Conservation (phyloP, 2,113 vertebrate genomes). For the Myotis davidii region DNA sequence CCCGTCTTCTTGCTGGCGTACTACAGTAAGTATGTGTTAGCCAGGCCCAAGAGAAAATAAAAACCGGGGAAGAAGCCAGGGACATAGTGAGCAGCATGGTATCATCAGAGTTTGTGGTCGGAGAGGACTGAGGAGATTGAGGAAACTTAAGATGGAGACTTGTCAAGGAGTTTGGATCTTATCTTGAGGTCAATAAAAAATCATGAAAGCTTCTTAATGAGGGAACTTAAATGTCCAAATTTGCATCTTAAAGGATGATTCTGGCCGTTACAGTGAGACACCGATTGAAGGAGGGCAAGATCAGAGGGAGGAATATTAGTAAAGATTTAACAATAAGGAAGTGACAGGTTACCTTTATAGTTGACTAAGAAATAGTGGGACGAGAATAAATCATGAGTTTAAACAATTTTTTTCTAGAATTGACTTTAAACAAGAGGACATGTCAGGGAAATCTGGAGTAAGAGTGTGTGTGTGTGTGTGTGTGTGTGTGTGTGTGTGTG, state of each 20-base stretch:
- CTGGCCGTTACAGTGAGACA: background rate
- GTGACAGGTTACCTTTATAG: background rate
- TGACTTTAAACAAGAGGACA: background rate
- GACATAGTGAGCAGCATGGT: background rate
- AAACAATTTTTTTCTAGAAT: background rate
- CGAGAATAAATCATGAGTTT: background rate
- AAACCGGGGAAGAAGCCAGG: background rate
- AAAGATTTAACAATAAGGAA: conserved; percentile 6
- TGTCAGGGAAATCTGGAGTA: background rate
- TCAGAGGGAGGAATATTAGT: background rate
- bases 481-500: background rate
- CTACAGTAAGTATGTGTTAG: background rate
- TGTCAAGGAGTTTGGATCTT: background rate
- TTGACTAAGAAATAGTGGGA: background rate
- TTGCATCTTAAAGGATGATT: background rate
- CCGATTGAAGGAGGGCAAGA: background rate
- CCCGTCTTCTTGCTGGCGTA: background rate
- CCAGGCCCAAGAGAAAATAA: too few species aligned
- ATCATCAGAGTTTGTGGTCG: background rate
- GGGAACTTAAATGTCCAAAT: background rate
- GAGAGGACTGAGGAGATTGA: background rate
- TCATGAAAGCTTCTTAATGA: conserved; percentile 18
- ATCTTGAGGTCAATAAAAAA: conserved; percentile 21
- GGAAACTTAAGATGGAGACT: background rate
- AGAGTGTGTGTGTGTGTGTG: background rate